A percentile compares a stretch with the other conserved stretches of the same genome.
Conservation (phyloP, 2,888 invertebrate genomes). For the Pollenia angustigena region DNA sequence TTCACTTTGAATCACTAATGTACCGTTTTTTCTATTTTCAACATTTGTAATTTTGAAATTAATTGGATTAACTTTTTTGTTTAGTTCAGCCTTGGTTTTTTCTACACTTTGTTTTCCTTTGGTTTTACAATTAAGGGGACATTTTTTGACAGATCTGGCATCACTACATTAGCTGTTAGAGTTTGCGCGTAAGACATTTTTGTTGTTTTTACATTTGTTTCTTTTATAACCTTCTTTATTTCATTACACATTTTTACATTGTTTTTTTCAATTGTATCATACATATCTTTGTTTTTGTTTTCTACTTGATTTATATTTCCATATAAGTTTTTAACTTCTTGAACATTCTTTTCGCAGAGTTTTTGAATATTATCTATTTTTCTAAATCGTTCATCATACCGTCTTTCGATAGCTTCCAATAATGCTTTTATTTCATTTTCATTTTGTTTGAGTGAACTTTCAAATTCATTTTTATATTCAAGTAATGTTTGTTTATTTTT, state of each 20-base stretch:
- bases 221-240: constrained; percentile 20
- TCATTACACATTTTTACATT: constrained; percentile 28
- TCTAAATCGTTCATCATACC: constrained; percentile 23
- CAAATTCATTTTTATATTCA: constrained; percentile 37
- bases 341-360: constrained; percentile 20
- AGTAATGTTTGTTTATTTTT: constrained; percentile 27
- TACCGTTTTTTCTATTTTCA: background rate
- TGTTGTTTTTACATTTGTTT: constrained; percentile 2
- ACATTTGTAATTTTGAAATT: constrained; percentile 5
- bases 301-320: constrained; percentile 26
- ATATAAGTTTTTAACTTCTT: constrained; percentile 27
- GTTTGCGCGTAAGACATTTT: constrained; percentile 20
- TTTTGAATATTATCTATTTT: constrained; percentile 37
- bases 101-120: background rate
- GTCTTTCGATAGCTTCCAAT: constrained; percentile 27
- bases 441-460: constrained; percentile 20
- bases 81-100: background rate
- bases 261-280: constrained; percentile 19
- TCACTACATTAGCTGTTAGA: background rate
- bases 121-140: background rate
- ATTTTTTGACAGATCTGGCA: background rate
- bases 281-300: constrained; percentile 45
- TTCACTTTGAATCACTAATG: too few species aligned
- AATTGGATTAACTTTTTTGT: constrained; percentile 1
- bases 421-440: constrained; percentile 30